These are phyloP conservation scores for Nephrotoma appendiculata DNA, from an alignment of 2,888 invertebrate species.

Conservation along the genomic window DNA sequence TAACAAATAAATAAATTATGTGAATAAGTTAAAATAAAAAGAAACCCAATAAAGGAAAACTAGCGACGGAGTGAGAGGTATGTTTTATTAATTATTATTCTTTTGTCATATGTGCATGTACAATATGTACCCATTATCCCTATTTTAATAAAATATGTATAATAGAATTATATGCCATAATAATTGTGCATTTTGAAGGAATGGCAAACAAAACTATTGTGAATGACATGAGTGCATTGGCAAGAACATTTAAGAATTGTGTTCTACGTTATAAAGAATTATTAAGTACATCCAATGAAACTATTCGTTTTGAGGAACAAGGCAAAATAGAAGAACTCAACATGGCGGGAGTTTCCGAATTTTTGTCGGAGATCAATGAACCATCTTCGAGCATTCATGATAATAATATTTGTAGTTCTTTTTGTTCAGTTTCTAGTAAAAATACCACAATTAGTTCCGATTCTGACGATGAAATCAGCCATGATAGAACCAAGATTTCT, in stretches of 20 bases:
- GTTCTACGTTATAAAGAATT: not conserved
- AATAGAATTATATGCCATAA: too few relatives aligned
- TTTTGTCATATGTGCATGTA: too few relatives aligned
- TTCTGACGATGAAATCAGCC: not conserved
- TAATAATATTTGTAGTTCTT: not conserved
- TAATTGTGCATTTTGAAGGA: too few relatives aligned
- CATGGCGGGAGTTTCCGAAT: not conserved
- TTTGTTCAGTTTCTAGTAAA: not conserved
- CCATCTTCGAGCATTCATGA: not conserved
- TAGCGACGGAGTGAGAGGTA: too few relatives aligned
- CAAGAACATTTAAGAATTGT: not conserved
- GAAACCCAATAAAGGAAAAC: too few relatives aligned
- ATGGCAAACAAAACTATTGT: too few relatives aligned
- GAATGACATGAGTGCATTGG: too few relatives aligned
- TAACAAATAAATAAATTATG: too few relatives aligned
- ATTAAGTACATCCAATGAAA: not conserved
- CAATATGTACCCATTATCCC: too few relatives aligned
- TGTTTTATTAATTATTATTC: too few relatives aligned
- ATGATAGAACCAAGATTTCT: not conserved
- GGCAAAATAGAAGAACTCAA: not conserved
- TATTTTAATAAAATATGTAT: too few relatives aligned
- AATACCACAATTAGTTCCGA: not conserved
- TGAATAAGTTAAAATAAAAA: too few relatives aligned
- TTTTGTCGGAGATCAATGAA: not conserved
- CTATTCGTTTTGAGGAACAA: not conserved